A percentile compares a stretch with the other conserved stretches of the same genome.
Conservation (phyloP, 2,797 vertebrate genomes). For the Aplochiton taeniatus region DNA sequence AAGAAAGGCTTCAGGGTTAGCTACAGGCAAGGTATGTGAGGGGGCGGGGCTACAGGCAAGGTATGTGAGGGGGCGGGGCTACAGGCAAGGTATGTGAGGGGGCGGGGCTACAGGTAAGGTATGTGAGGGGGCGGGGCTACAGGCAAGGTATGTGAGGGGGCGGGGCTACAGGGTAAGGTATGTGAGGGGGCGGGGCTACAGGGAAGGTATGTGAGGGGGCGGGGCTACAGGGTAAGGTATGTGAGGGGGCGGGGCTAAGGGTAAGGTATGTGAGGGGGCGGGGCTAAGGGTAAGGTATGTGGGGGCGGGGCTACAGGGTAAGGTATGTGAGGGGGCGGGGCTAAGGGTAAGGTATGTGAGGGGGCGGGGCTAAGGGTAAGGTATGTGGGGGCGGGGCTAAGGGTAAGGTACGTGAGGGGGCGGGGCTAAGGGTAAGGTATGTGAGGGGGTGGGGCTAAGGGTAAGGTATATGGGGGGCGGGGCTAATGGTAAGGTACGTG, state of each 20-base stretch:
- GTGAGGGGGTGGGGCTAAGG: not conserved
- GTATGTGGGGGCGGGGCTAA: too few species aligned
- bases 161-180: not conserved
- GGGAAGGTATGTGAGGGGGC: too few species aligned
- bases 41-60: not conserved
- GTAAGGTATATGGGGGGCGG: not conserved
- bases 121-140: slow-evolving; percentile 87
- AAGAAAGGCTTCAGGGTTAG: slow-evolving; percentile 93
- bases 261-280: not conserved
- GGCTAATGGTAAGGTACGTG: too few species aligned
- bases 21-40: slow-evolving; percentile 89
- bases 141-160: slow-evolving; percentile 84
- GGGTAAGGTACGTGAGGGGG: slow-evolving; percentile 68
- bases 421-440: slow-evolving; percentile 68
- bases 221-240: too few species aligned
- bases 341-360: too few species aligned
- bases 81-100: too few species aligned
- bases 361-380: not conserved
- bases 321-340: slow-evolving; percentile 81
- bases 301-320: too few species aligned
- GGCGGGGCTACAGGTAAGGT: too few species aligned
- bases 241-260: slow-evolving; percentile 84
- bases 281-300: too few species aligned
- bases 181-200: not conserved
- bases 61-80: too few species aligned